Conservation (phyloP, 2,113 vertebrate species). For the Cepphus grylle region DNA sequence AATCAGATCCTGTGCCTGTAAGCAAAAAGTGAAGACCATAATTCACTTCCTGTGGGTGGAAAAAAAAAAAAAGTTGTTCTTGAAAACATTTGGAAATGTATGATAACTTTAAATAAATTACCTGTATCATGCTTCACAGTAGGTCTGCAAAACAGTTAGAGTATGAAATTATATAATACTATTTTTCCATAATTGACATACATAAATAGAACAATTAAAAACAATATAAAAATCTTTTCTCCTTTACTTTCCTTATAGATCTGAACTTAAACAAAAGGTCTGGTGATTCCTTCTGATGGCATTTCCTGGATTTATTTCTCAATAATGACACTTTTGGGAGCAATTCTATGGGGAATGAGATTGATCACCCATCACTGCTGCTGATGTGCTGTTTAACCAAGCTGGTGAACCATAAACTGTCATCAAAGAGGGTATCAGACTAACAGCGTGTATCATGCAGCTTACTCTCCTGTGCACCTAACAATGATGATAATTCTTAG, state of each 20-base stretch:
- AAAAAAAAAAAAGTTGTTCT: background rate
- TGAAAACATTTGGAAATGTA: background rate
- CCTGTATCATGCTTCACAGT: background rate
- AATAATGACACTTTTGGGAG: conserved; percentile 72
- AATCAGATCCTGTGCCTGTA: background rate
- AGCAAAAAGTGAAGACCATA: background rate
- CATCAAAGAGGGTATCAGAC: conserved; percentile 72
- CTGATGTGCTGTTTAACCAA: conserved; percentile 78
- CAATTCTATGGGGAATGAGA: conserved; percentile 71
- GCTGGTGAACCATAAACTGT: conserved; percentile 73
- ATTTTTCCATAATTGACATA: background rate
- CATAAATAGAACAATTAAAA: background rate
- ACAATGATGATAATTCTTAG: conserved; percentile 61
- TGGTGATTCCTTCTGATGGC: conserved; percentile 47
- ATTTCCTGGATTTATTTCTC: conserved; percentile 69
- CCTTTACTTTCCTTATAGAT: background rate
- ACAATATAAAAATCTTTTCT: background rate
- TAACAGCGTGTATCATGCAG: conserved; percentile 66
- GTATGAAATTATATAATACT: background rate
- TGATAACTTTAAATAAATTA: background rate
- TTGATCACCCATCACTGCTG: conserved; percentile 76
- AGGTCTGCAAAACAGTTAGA: background rate
- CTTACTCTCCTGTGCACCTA: conserved; percentile 52
- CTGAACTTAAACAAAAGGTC: conserved; percentile 21
- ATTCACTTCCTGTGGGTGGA: background rate